These are phyloP conservation scores for Pristionchus maxplancki DNA, from an alignment of 2,888 invertebrate genomes.

Conservation along the genomic window DNA sequence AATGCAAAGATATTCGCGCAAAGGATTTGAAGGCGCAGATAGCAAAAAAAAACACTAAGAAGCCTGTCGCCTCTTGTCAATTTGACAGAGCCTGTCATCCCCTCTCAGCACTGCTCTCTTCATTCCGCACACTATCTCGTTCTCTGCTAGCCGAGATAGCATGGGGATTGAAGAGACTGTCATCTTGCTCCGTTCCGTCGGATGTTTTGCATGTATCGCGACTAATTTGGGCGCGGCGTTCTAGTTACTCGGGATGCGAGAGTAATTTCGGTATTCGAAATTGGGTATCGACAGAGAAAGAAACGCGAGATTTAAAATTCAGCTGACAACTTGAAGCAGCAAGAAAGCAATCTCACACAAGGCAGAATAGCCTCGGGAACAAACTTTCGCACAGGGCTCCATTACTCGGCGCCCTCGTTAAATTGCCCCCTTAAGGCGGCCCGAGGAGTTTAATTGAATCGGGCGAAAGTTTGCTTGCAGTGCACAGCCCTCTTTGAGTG, in stretches of 20 bases:
- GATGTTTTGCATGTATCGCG: background rate
- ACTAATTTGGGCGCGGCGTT: background rate
- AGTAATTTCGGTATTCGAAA: background rate
- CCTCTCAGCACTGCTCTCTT: too few relatives aligned
- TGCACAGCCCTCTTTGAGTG: background rate
- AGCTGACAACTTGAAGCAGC: background rate
- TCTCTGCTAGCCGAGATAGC: too few relatives aligned
- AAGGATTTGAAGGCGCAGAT: too few relatives aligned
- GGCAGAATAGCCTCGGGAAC: background rate
- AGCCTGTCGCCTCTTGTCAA: too few relatives aligned
- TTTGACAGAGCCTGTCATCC: too few relatives aligned
- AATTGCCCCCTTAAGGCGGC: background rate
- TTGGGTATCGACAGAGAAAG: background rate
- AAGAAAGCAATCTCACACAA: background rate
- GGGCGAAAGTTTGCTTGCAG: background rate
- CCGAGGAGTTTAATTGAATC: slow-evolving; percentile 11
- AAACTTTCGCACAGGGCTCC: background rate
- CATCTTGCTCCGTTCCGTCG: too few relatives aligned
- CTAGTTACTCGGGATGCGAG: background rate
- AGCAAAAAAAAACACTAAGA: too few relatives aligned
- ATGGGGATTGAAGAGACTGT: too few relatives aligned
- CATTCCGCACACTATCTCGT: too few relatives aligned
- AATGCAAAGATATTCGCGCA: too few relatives aligned
- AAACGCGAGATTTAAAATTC: background rate
- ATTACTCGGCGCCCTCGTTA: background rate